Evolutionary conservation across 2,113 vertebrate genomes (phyloP).

Genomic region (Pluvianellus socialis): DNA sequence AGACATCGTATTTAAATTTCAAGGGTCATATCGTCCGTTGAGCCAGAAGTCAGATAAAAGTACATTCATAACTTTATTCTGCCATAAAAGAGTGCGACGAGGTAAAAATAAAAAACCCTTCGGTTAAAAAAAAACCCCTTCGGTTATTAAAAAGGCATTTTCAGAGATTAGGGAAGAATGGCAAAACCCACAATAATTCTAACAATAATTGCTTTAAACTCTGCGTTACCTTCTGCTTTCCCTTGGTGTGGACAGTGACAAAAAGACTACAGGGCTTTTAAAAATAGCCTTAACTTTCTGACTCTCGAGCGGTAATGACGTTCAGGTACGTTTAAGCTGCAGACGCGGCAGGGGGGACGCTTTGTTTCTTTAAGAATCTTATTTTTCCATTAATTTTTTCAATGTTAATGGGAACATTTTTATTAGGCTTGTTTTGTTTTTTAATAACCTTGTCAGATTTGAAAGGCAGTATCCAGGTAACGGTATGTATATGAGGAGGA

Average conservation of each 20-base stretch:
- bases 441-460: constrained; percentile 37
- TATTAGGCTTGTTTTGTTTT: constrained; percentile 50
- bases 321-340: neutral
- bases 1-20: constrained; percentile 41
- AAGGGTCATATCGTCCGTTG: neutral
- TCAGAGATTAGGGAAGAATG: neutral
- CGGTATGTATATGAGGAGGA: constrained; percentile 20
- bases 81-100: neutral
- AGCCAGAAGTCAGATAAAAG: constrained; percentile 34
- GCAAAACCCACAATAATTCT: neutral
- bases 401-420: constrained; percentile 26
- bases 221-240: neutral
- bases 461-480: constrained; percentile 66
- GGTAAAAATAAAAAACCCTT: constrained; percentile 19
- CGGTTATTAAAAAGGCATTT: neutral
- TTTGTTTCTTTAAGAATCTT: constrained; percentile 49
- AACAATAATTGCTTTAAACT: constrained; percentile 8
- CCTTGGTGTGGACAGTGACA: neutral
- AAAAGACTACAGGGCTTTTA: neutral
- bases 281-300: neutral
- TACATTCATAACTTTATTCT: constrained; percentile 22
- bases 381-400: constrained; percentile 34
- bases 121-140: neutral
- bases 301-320: neutral
- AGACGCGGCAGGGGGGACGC: neutral